phyloP scores from a whole-genome alignment of 2,113 vertebrate species.

The Columba janthina region DNA sequence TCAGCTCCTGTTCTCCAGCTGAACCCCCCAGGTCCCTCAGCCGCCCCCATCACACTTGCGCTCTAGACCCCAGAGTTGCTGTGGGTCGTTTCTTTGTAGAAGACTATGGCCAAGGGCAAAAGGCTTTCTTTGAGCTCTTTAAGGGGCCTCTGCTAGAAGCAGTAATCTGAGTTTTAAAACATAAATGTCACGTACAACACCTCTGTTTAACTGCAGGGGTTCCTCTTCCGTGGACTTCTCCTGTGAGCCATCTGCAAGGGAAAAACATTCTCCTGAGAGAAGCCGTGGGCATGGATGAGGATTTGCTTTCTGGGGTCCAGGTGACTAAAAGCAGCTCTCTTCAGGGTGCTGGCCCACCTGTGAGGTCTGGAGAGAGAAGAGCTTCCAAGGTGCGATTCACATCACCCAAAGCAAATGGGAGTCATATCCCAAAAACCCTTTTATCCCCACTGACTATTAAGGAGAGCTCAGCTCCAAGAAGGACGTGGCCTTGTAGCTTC shows the following conservation, averaged over 20 bases:
- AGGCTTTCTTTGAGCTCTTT: not conserved
- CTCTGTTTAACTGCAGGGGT: conserved; percentile 78
- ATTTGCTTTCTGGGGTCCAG: not conserved
- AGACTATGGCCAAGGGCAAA: not conserved
- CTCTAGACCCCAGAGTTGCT: not conserved
- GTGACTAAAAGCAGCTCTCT: not conserved
- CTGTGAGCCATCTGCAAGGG: conserved; percentile 69
- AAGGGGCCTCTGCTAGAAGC: not conserved
- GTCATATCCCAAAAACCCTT: not conserved
- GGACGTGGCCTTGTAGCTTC: not conserved
- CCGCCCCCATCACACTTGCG: no score
- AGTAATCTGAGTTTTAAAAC: not conserved
- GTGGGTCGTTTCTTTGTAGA: not conserved
- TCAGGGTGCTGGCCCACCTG: not conserved
- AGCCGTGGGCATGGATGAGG: not conserved
- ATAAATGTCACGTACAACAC: conserved; percentile 82
- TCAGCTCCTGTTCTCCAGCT: no score
- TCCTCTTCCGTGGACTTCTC: conserved; percentile 80
- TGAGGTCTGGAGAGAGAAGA: not conserved
- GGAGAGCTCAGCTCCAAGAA: not conserved
- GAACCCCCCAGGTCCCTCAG: no score
- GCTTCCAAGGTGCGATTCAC: not conserved
- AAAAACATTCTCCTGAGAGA: not conserved
- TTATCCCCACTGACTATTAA: not conserved
- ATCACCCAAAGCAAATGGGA: not conserved